Percentiles rank a stretch among this genome's conserved stretches.
phyloP scores from a whole-genome alignment of 1,140 invertebrate species.

The Zaprionus taronus region DNA sequence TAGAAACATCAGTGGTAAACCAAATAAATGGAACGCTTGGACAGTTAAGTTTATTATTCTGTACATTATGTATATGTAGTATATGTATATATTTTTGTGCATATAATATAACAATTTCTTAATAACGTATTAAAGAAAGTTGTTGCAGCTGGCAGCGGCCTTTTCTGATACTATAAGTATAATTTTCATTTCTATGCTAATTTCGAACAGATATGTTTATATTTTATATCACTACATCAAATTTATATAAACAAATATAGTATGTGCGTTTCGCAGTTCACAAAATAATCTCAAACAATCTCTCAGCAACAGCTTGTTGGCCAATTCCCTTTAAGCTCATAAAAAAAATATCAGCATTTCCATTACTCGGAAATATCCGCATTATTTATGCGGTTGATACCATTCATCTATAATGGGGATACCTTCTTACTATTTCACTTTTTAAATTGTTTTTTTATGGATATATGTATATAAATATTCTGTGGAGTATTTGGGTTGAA shows the following conservation, averaged over 20 bases:
- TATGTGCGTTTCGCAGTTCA: background rate
- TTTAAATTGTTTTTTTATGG: too few relatives aligned
- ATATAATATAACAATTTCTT: conserved; percentile 14
- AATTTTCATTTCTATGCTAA: background rate
- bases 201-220: background rate
- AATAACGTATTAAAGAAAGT: conserved; percentile 8
- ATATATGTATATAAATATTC: too few relatives aligned
- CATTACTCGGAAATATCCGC: too few relatives aligned
- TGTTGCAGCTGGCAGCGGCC: background rate
- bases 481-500: background rate
- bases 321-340: too few relatives aligned
- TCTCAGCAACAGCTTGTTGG: too few relatives aligned
- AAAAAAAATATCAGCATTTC: too few relatives aligned
- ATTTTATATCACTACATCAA: background rate
- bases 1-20: conserved; percentile 1
- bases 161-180: background rate
- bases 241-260: background rate
- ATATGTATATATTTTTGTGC: background rate
- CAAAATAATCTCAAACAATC: background rate
- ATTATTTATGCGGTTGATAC: too few relatives aligned
- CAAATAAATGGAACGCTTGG: conserved; percentile 16
- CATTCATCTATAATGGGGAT: too few relatives aligned
- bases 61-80: background rate
- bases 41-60: conserved; percentile 9
- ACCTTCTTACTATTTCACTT: too few relatives aligned